phyloP scores from a whole-genome alignment of 2,113 vertebrate genomes.

The Vidua macroura region DNA sequence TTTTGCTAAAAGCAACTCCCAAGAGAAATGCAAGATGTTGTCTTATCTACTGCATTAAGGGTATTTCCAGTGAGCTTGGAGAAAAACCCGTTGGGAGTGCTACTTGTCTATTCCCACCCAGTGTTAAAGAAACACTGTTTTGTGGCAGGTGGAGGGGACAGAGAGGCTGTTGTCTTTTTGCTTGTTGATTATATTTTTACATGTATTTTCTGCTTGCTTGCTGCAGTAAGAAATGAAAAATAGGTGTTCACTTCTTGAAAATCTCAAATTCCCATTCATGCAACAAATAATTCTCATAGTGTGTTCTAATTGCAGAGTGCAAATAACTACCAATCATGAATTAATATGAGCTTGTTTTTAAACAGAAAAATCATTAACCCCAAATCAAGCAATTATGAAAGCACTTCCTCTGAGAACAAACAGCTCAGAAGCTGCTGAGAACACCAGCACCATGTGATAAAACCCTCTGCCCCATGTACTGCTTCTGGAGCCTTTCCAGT shows the following conservation, averaged over 20 bases:
- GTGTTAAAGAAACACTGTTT: background rate
- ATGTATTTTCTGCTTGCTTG: background rate
- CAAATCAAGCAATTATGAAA: background rate
- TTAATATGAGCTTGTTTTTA: background rate
- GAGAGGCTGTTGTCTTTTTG: background rate
- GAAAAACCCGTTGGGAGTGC: background rate
- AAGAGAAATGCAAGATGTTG: background rate
- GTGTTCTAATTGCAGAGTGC: background rate
- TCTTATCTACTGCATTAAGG: background rate
- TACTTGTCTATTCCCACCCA: background rate
- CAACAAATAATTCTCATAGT: background rate
- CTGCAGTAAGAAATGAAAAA: background rate
- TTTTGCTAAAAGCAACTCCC: background rate
- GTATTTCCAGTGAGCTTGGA: background rate
- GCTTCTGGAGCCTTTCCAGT: constrained; percentile 10
- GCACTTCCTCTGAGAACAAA: background rate
- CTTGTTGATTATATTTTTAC: background rate
- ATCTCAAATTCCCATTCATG: background rate
- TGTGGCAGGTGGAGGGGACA: background rate
- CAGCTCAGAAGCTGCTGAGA: background rate
- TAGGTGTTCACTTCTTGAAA: background rate
- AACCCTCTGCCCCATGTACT: background rate
- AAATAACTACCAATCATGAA: background rate
- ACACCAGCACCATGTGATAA: rapidly evolving
- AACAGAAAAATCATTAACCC: background rate